Conservation (phyloP, 2,888 invertebrate species). For the Lingula anatina region DNA sequence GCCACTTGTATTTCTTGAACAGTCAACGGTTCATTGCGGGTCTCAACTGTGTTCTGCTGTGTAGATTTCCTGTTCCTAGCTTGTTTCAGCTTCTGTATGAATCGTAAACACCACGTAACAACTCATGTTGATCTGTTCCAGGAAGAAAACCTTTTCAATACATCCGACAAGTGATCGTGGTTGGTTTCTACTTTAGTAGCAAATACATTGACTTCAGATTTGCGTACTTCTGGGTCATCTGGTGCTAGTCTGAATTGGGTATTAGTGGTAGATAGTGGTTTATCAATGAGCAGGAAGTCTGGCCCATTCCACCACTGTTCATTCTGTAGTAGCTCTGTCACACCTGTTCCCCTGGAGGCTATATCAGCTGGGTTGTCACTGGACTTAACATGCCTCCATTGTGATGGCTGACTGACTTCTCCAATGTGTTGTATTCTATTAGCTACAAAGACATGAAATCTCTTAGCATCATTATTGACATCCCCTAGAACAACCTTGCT, state of each 20-base stretch:
- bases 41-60: neutral
- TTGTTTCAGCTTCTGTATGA: too few species aligned
- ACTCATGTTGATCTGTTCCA: constrained; percentile 7
- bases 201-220: neutral
- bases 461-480: constrained; percentile 7
- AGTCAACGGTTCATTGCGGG: neutral
- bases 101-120: constrained; percentile 5
- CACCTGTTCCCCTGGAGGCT: too few species aligned
- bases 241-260: neutral
- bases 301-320: constrained; percentile 7
- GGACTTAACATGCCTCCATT: constrained; percentile 7
- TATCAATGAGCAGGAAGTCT: constrained; percentile 2
- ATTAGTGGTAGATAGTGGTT: neutral
- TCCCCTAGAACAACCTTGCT: constrained; percentile 10
- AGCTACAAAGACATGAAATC: constrained; percentile 12
- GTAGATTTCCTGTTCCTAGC: too few species aligned
- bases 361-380: too few species aligned
- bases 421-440: constrained; percentile 9
- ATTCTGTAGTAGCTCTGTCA: neutral
- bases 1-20: neutral
- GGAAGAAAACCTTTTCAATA: constrained; percentile 3
- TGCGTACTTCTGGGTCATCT: constrained; percentile 7
- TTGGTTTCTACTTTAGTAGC: neutral
- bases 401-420: constrained; percentile 3
- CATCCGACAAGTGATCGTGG: neutral